Evolutionary conservation across 2,888 invertebrate genomes (phyloP), one percentile per base, ranked within the genome.

Genomic region (Ptychoptera albimana): DNA sequence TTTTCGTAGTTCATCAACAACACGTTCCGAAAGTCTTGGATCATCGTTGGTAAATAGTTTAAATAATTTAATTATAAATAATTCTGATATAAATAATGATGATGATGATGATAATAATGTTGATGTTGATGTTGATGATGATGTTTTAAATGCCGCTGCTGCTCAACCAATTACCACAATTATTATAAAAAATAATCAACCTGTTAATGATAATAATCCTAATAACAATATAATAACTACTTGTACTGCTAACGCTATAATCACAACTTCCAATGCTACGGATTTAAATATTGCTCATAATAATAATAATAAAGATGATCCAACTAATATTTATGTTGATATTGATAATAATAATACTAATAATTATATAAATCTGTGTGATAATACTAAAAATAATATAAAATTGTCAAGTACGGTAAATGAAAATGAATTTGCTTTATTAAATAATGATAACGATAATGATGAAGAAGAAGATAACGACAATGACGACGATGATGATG

Each of bases 1-100:
- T 35, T 37, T 34, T 34, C 34, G 16, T n/a, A 53, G 57, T 12
- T 30, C 43, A 10, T 44, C 50, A 31, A 48, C 50, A 46, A 56
- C 59, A 2, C 56, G 64, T 16, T 65, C 65, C 0, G 60, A 60
- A 45, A 66, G 64, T 47, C 54, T 63, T 32, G 64, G 63, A 54
- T 64, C 64, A 40, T 51, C 66, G 49, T 60, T 64, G 65, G 66
- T 66, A 66, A 66, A 60, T 66, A 61, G 54, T 51, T 53, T 57
- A 15, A 44, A 45, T 44, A 51, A 53, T 23, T 38, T 34, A 12
- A 42, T 40, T 14, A 30, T 34, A 30, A 41, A 14, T 37, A 37
- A 15, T 29, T 12, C 13, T 34, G 32, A 35, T 34, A 15, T 31
- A 40, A 40, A 32, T 40, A 9, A 32, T 32, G 32, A n/a, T 11